Evolutionary conservation across 2,113 vertebrate species (phyloP), one percentile per base, ranked within the genome.

Genomic region (Pteruthius melanotis): DNA sequence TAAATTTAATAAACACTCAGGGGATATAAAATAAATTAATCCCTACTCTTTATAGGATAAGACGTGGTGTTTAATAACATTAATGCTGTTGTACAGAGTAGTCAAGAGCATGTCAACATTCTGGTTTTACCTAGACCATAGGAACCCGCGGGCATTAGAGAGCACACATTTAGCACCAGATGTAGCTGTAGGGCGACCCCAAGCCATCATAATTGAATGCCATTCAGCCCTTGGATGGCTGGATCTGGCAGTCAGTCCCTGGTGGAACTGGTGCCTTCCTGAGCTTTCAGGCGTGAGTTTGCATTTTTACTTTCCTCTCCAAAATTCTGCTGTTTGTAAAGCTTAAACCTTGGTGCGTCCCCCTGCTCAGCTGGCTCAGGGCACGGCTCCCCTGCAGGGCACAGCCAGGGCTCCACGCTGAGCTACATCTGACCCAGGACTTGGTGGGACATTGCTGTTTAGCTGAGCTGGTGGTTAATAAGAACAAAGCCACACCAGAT

Each of bases 11-110:
- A 89, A 95, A 82, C 66, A 94, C 31, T 75, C 12, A 0, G 35
- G 57, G 78, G 54, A 65, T 95, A 64, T 75, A 87, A 86, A 97
- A 96, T 92, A 92, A 95, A 92, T 90, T 30, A 89, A 78, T 89
- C 31, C 56, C 37, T 78, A 37, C 77, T 84, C 53, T 94, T 94
- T 91, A 85, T 82, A 85, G 81, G 57, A 45, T 33, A 64, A 94
- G 70, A 72, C 61, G 20, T 40, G 31, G 28, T 89, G 81, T 82
- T 95, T 89, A 94, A 89, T 65, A 91, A 56, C 20, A 53, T 68
- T 54, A 90, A 72, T 85, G 53, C 24, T 90, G 65, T 72, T 80
- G 64, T 63, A 83, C 59, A 59, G 56, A 77, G 49, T 14, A 91
- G 74, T 70, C 35, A 65, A 72, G 30, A 91, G 27, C 50, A 37